Evolutionary conservation across 2,113 vertebrate species (phyloP).

Genomic region (Lophotis ruficrista): DNA sequence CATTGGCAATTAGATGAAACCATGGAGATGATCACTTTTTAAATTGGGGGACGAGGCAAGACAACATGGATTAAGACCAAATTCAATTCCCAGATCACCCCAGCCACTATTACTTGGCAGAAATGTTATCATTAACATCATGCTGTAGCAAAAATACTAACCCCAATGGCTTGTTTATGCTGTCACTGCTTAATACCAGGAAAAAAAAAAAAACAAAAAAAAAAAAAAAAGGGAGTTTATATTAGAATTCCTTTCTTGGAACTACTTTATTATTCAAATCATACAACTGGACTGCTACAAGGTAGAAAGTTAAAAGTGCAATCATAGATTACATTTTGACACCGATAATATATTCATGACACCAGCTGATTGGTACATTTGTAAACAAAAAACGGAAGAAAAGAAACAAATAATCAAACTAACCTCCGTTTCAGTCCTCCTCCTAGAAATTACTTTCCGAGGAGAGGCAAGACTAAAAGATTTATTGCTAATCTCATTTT

Average conservation of each 20-base stretch:
- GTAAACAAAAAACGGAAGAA: not conserved
- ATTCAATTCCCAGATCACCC: not conserved
- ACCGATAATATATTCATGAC: not conserved
- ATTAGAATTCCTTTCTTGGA: not conserved
- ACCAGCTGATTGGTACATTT: not conserved
- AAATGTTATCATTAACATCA: not conserved
- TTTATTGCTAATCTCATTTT: not conserved
- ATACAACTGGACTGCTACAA: not conserved
- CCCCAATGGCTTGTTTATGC: not conserved
- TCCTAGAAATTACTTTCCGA: not conserved
- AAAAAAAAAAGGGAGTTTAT: not conserved
- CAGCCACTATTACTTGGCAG: not conserved
- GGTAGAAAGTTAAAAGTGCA: not conserved
- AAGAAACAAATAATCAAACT: not conserved
- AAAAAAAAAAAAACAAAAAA: not conserved
- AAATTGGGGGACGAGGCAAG: not conserved
- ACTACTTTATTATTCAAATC: not conserved
- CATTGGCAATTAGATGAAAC: not conserved
- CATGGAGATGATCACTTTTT: not conserved
- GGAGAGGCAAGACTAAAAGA: not conserved
- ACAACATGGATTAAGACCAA: not conserved
- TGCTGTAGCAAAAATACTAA: not conserved
- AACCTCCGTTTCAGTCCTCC: not conserved
- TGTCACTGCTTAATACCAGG: not conserved
- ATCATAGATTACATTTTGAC: not conserved